These are phyloP conservation scores for Platyscapa corneri DNA, from an alignment of 1,140 invertebrate species.

Conservation along the genomic window DNA sequence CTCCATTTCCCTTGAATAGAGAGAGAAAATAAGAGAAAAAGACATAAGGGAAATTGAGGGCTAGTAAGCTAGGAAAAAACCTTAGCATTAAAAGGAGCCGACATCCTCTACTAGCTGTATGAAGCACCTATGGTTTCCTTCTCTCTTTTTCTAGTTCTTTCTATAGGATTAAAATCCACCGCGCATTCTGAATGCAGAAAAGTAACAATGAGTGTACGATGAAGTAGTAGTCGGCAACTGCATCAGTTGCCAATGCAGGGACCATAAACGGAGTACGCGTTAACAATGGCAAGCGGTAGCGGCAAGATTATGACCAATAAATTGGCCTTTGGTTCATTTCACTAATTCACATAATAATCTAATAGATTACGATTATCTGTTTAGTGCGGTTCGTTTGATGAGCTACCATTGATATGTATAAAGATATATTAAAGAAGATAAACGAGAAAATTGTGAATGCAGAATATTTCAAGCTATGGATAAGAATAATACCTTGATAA, in stretches of 20 bases:
- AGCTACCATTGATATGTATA: background rate
- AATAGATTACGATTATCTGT: conserved; percentile 75
- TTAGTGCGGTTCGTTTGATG: conserved; percentile 70
- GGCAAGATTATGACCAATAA: conserved; percentile 72
- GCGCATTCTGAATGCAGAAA: conserved; percentile 8
- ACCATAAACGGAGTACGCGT: conserved; percentile 52
- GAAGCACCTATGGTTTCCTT: background rate
- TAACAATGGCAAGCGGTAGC: conserved; percentile 58
- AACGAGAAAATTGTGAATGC: conserved; percentile 7
- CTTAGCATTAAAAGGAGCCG: conserved; percentile 66
- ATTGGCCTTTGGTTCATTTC: conserved; percentile 73
- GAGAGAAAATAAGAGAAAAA: background rate
- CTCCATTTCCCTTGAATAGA: background rate
- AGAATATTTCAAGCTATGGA: background rate
- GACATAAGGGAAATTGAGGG: background rate
- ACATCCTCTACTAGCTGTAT: conserved; percentile 52
- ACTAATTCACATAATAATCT: conserved; percentile 74
- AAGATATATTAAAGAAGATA: background rate
- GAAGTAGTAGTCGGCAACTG: conserved; percentile 46
- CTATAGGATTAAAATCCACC: conserved; percentile 64
- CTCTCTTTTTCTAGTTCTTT: background rate
- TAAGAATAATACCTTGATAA: background rate
- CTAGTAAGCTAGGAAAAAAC: conserved; percentile 52
- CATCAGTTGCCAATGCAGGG: background rate
- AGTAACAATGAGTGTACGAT: conserved; percentile 30